Percentiles rank a stretch among this genome's conserved stretches.
Evolutionary conservation across 2,888 invertebrate species (phyloP).

Genomic region (Eugnorisma glareosa): DNA sequence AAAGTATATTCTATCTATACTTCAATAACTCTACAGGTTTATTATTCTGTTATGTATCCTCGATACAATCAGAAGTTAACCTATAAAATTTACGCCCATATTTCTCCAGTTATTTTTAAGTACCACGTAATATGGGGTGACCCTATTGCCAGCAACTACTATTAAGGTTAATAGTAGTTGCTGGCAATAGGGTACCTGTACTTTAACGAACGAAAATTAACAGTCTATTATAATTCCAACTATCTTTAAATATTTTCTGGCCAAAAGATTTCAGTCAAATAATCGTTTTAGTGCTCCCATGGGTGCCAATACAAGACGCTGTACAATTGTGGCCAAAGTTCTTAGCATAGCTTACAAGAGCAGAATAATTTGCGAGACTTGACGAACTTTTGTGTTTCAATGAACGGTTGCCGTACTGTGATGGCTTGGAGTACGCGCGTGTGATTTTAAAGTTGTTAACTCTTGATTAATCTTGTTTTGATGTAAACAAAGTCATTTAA

Average conservation of each 20-base stretch:
- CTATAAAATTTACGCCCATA: neutral
- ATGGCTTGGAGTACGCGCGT: constrained; percentile 13
- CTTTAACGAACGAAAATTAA: neutral
- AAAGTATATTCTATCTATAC: neutral
- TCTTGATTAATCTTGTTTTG: constrained; percentile 17
- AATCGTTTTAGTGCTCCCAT: constrained; percentile 19
- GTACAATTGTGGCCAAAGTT: constrained; percentile 23
- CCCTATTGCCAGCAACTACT: neutral
- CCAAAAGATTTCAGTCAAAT: constrained; percentile 3
- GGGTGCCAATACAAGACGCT: constrained; percentile 6
- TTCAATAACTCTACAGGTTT: neutral
- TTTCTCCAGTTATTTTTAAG: neutral
- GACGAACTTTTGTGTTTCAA: constrained; percentile 36
- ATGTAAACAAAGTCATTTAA: neutral
- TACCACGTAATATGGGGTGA: neutral
- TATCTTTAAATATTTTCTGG: neutral
- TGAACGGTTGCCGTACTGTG: constrained; percentile 9
- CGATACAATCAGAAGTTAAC: neutral
- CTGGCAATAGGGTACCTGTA: no score
- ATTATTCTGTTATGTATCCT: neutral
- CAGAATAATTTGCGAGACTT: constrained; percentile 38
- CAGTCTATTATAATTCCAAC: neutral
- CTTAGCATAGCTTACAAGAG: constrained; percentile 18
- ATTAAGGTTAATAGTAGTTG: neutral
- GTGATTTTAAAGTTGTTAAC: constrained; percentile 29